Evolutionary conservation across 2,888 invertebrate genomes (phyloP), one percentile per base, ranked within the genome.

Genomic region (Kuschelorhynchus macadamiae): DNA sequence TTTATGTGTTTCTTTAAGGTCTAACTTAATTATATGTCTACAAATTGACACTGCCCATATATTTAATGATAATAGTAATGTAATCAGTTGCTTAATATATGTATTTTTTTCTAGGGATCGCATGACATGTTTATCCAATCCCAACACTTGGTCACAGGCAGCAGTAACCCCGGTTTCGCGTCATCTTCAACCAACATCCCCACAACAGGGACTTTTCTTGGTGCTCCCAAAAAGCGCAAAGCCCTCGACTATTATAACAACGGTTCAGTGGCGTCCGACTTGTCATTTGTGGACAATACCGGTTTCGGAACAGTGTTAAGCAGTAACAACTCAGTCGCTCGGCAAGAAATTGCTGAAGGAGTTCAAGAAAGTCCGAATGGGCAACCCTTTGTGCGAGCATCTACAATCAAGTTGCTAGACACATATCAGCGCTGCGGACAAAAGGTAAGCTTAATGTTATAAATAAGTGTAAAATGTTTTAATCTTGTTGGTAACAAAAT

Each of bases 71-170:
- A n/a, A n/a, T n/a, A n/a, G n/a, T n/a, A n/a, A n/a, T n/a, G n/a
- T n/a, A n/a, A n/a, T n/a, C n/a, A n/a, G n/a, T n/a, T n/a, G n/a
- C n/a, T n/a, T n/a, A n/a, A n/a, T n/a, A n/a, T n/a, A n/a, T 44
- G 18, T 20, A 53, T 52, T 69, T 84, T 73, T 64, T 85, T 86
- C 18, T 85, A 92, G 92, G 91, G 91, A 90, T 91, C 90, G 91
- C 91, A 89, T 92, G 92, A 92, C 92, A 92, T 92, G 92, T 92
- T 91, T 90, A 91, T 91, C 87, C 88, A 87, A 86, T 86, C 87
- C 85, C 88, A 88, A 81, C 87, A 87, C 82, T 79, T 82, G 82
- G 82, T 80, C 74, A 85, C 86, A 83, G 85, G 84, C 84, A 86
- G 85, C 83, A 85, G 83, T 79, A 81, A 79, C 78, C 79, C 79